These are phyloP conservation scores for Notospermus geniculatus DNA, from an alignment of 1,140 invertebrate genomes.

Conservation along the genomic window DNA sequence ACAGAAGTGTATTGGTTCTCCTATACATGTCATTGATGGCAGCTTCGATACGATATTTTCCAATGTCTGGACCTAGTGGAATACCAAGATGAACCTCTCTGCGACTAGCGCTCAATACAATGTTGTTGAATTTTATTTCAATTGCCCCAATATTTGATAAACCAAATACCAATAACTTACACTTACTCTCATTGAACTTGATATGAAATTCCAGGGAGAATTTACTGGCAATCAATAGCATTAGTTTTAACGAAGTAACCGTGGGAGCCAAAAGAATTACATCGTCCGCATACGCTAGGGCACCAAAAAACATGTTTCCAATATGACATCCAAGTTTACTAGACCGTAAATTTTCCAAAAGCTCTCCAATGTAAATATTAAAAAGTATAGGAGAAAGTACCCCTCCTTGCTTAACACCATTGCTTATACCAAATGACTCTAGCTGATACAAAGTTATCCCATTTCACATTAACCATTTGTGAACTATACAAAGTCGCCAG, in stretches of 20 bases:
- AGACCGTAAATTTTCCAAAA: background rate
- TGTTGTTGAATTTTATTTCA: background rate
- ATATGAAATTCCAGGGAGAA: background rate
- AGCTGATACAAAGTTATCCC: background rate
- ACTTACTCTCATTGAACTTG: too few relatives aligned
- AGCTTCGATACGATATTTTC: background rate
- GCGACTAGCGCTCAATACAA: background rate
- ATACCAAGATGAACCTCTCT: background rate
- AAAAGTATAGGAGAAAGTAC: too few relatives aligned
- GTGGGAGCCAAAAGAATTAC: background rate
- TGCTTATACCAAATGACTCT: too few relatives aligned
- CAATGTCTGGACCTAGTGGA: background rate
- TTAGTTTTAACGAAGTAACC: background rate
- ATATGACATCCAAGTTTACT: background rate
- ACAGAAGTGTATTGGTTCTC: background rate
- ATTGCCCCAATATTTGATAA: background rate
- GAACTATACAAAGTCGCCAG: background rate
- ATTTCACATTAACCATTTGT: too few relatives aligned
- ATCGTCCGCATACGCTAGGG: background rate
- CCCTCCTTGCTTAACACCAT: too few relatives aligned
- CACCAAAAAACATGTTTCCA: too few relatives aligned
- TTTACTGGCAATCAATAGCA: background rate
- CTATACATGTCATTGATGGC: background rate
- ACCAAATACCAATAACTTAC: too few relatives aligned
- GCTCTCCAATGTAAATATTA: background rate